Evolutionary conservation across 2,888 invertebrate species (phyloP), one percentile per base, ranked within the genome.

Genomic region (Allophyes oxyacanthae): DNA sequence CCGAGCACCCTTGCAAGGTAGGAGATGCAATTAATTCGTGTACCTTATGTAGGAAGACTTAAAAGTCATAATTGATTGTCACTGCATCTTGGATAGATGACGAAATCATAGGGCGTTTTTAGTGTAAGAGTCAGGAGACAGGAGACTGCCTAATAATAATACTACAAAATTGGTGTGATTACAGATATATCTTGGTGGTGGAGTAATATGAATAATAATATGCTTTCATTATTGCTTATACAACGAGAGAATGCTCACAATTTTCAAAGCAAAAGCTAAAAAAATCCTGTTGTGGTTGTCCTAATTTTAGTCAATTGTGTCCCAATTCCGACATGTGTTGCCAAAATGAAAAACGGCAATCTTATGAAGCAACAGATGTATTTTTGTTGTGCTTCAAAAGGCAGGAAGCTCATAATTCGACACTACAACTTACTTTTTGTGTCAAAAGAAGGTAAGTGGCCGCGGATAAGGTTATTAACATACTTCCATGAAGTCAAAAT

Each of bases 31-130:
- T 61, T 58, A 52, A 50, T 52, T 36, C 32, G 28, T 74, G 40
- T 43, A 62, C 77, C 62, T 70, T 84, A 78, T 64, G 0, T 0
- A 0, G 0, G 0, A n/a, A 6, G 7, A 0, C 6, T 43, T 80
- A 85, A 57, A 72, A 77, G 56, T 62, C 54, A 55, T 62, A 72
- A 72, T 82, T 37, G 56, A 64, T 40, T 71, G 70, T 25, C 36
- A 37, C n/a, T 71, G 60, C 64, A 65, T 42, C 51, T 58, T 55
- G 64, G 54, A 66, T 56, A 68, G 63, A 81, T 83, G 78, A 82
- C 62, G 80, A 81, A 85, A 85, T 84, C 77, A 61, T 77, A 74
- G 84, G 82, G 81, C 72, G 77, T 71, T 79, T 78, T 56, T 81
- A 80, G 83, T 56, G 56, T 51, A 73, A 64, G 81, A 82, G 77